A percentile compares a stretch with the other conserved stretches of the same genome.
Conservation (phyloP, 2,113 vertebrate species). For the Camelus dromedarius region DNA sequence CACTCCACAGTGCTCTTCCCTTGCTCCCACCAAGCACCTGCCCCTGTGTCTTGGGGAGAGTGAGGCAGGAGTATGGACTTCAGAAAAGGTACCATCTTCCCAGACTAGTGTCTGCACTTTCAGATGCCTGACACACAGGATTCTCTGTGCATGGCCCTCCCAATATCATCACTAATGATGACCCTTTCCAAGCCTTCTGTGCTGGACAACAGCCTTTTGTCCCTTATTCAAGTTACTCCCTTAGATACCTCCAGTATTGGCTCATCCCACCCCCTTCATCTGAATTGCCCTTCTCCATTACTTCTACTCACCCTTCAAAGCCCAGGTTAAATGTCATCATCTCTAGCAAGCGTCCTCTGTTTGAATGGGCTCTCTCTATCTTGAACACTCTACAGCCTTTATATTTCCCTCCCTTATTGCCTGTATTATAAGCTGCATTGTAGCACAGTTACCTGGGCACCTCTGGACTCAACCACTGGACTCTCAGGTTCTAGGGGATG, state of each 20-base stretch:
- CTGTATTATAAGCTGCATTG: neutral
- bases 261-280: neutral
- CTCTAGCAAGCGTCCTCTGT: neutral
- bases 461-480: neutral
- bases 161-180: neutral
- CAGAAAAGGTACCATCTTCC: neutral
- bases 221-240: neutral
- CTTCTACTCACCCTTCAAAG: neutral
- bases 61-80: neutral
- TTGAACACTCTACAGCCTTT: neutral
- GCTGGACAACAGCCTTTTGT: neutral
- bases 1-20: neutral
- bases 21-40: neutral
- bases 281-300: neutral
- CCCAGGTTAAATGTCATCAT: neutral
- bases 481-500: neutral
- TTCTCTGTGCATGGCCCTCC: neutral
- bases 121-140: neutral
- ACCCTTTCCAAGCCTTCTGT: neutral
- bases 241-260: neutral
- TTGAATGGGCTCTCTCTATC: neutral
- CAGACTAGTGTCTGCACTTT: neutral
- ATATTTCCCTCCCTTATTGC: neutral
- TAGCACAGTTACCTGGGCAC: neutral
- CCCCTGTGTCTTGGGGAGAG: neutral